Conservation (phyloP, 2,113 vertebrate genomes). For the Plectropomus leopardus region DNA sequence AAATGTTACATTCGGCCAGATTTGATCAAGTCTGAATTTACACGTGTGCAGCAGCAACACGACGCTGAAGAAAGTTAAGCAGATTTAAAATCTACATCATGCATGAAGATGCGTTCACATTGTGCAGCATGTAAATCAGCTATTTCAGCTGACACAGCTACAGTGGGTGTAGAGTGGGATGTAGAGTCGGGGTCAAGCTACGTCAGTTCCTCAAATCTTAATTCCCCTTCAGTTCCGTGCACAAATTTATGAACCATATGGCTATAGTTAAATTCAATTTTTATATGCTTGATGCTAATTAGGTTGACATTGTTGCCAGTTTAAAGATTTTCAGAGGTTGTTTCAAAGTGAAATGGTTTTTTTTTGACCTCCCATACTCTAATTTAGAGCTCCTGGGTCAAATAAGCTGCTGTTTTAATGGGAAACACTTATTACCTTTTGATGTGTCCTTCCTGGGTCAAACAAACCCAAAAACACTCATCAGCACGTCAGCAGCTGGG, state of each 20-base stretch:
- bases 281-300: constrained; percentile 19
- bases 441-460: constrained; percentile 39
- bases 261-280: constrained; percentile 25
- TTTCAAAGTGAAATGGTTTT: constrained; percentile 46
- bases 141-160: constrained; percentile 25
- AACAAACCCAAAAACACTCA: constrained; percentile 14
- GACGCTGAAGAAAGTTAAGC: constrained; percentile 22
- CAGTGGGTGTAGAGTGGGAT: neutral
- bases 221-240: constrained; percentile 22
- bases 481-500: constrained; percentile 37
- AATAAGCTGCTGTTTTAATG: constrained; percentile 33
- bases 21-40: constrained; percentile 36
- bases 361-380: constrained; percentile 7
- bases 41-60: constrained; percentile 31
- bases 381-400: constrained; percentile 22
- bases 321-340: constrained; percentile 45
- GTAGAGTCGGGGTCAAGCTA: constrained; percentile 4
- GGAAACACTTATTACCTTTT: constrained; percentile 43
- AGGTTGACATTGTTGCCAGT: constrained; percentile 1
- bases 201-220: constrained; percentile 20
- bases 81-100: constrained; percentile 40
- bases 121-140: constrained; percentile 32
- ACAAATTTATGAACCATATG: constrained; percentile 38
- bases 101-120: constrained; percentile 20
- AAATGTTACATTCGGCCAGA: constrained; percentile 57